Conservation (phyloP, 2,888 invertebrate species). For the Latrodectus elegans region DNA sequence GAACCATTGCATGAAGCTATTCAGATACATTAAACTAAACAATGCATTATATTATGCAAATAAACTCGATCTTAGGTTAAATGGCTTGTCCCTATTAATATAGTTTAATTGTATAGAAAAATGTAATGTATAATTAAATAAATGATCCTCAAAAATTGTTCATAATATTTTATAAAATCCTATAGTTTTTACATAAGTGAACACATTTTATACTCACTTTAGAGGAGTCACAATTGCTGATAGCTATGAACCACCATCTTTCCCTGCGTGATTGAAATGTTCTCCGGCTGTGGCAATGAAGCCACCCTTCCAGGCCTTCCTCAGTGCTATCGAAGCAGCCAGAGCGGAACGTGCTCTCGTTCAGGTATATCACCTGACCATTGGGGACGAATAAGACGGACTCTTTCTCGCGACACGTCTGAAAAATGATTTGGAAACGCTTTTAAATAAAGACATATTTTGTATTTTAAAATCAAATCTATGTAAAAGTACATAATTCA, state of each 20-base stretch:
- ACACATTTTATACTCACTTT: constrained; percentile 46
- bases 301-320: constrained; percentile 66
- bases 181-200: too few species aligned
- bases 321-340: constrained; percentile 69
- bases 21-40: too few species aligned
- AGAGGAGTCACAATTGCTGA: constrained; percentile 81
- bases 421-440: constrained; percentile 72
- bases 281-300: constrained; percentile 75
- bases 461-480: too few species aligned
- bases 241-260: constrained; percentile 95
- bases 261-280: constrained; percentile 87
- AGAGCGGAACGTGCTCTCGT: constrained; percentile 72
- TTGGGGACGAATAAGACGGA: constrained; percentile 82
- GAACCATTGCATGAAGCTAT: too few species aligned
- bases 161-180: too few species aligned
- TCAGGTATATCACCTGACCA: constrained; percentile 87
- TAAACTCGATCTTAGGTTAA: too few species aligned
- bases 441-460: neutral
- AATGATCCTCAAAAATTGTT: too few species aligned
- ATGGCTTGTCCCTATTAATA: too few species aligned
- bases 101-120: too few species aligned
- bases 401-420: constrained; percentile 86
- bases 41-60: too few species aligned
- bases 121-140: too few species aligned
- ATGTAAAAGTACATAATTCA: too few species aligned